phyloP scores from a whole-genome alignment of 2,797 vertebrate species.

The Macropus fuliginosus region DNA sequence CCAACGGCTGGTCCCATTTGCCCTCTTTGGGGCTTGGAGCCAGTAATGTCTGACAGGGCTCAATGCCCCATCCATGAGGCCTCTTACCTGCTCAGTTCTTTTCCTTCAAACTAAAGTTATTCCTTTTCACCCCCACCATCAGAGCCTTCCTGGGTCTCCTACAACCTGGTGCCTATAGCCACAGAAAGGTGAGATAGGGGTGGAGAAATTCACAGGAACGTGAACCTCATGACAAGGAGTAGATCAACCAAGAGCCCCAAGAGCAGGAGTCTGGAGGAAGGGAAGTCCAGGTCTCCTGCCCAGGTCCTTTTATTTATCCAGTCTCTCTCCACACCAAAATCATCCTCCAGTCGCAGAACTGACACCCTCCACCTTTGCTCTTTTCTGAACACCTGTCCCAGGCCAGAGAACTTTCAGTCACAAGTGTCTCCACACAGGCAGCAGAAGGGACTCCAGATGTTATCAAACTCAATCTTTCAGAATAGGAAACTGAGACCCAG shows the following conservation, averaged over 20 bases:
- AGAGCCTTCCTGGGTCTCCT: neutral
- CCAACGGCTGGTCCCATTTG: neutral
- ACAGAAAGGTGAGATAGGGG: neutral
- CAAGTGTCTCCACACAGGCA: neutral
- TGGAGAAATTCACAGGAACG: neutral
- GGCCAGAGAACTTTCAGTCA: neutral
- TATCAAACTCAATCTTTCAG: neutral
- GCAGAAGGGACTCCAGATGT: neutral
- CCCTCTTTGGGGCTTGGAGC: constrained; percentile 4
- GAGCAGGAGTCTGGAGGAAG: neutral
- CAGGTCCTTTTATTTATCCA: neutral
- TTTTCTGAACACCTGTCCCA: neutral
- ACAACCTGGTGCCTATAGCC: neutral
- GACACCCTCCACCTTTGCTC: neutral
- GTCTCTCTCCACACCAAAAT: neutral
- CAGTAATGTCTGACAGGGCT: neutral
- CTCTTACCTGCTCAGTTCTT: constrained; percentile 50
- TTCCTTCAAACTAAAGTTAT: neutral
- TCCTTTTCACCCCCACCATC: neutral
- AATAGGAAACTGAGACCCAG: neutral
- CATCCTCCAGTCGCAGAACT: neutral
- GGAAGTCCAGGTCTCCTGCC: neutral
- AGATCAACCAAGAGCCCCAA: neutral
- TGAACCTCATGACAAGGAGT: neutral
- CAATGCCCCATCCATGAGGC: constrained; percentile 17